Percentiles rank a stretch among this genome's conserved stretches.
These are phyloP conservation scores for Phocoena sinus DNA, from an alignment of 2,113 vertebrate genomes.

Conservation along the genomic window DNA sequence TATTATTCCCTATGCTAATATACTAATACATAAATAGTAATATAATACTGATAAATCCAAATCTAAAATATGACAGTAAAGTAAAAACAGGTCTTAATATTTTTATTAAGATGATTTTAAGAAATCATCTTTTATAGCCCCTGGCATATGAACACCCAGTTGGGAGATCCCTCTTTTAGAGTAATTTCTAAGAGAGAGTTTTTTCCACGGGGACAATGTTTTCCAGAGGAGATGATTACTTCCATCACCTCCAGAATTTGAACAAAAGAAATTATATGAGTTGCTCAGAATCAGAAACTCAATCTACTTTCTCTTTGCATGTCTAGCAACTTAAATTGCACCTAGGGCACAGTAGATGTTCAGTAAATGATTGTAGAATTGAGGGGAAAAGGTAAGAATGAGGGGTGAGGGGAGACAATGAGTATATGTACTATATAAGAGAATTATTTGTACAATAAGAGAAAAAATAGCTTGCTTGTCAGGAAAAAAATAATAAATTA, in stretches of 20 bases:
- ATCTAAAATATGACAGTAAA: neutral
- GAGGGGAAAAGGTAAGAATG: neutral
- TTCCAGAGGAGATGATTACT: neutral
- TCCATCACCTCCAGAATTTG: neutral
- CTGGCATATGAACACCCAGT: neutral
- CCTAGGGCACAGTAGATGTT: neutral
- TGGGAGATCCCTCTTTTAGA: neutral
- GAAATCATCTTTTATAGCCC: neutral
- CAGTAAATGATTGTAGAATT: neutral
- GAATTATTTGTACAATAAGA: neutral
- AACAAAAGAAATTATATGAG: neutral
- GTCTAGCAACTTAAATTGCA: neutral
- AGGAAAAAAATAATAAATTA: neutral
- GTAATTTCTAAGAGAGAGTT: neutral
- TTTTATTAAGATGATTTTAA: neutral
- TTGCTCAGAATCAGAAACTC: neutral
- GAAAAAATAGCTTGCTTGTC: neutral
- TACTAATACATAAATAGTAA: neutral
- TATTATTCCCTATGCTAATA: neutral
- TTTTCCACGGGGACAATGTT: neutral
- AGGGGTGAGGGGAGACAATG: neutral
- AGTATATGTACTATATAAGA: neutral
- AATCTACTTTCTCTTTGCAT: neutral
- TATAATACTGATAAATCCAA: neutral
- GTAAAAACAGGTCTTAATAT: neutral